Conservation (phyloP, 1,140 invertebrate genomes). For the Atta colombica region DNA sequence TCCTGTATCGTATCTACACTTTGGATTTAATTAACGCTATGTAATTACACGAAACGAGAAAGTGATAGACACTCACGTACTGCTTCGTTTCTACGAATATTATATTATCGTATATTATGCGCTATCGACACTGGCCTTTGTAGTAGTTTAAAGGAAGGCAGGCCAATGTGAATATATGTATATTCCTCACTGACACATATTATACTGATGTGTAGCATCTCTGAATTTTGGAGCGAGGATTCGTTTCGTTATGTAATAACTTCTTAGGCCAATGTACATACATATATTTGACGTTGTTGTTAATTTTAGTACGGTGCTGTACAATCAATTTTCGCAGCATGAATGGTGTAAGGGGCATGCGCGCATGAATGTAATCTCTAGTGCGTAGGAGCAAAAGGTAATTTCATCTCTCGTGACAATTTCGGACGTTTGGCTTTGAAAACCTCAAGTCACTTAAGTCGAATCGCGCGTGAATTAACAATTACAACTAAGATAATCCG, state of each 20-base stretch:
- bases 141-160: slow-evolving; percentile 76
- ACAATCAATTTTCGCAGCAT: slow-evolving; percentile 72
- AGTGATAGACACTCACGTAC: slow-evolving; percentile 52
- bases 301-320: slow-evolving; percentile 71
- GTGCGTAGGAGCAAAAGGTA: slow-evolving; percentile 43
- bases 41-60: slow-evolving; percentile 61
- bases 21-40: slow-evolving; percentile 55
- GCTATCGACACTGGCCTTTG: slow-evolving; percentile 80
- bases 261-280: slow-evolving; percentile 58
- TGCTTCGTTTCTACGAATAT: slow-evolving; percentile 53
- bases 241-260: slow-evolving; percentile 48
- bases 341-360: slow-evolving; percentile 70
- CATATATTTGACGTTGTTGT: slow-evolving; percentile 63
- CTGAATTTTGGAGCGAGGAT: slow-evolving; percentile 30
- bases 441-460: slow-evolving; percentile 30
- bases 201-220: slow-evolving; percentile 35
- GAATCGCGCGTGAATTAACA: not conserved
- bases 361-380: slow-evolving; percentile 71
- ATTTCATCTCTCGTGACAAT: slow-evolving; percentile 32
- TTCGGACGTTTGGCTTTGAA: slow-evolving; percentile 50
- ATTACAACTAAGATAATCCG: not conserved
- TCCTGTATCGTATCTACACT: slow-evolving; percentile 60
- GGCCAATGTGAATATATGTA: slow-evolving; percentile 58
- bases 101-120: slow-evolving; percentile 61
- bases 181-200: slow-evolving; percentile 45